Evolutionary conservation across 2,113 vertebrate genomes (phyloP).

Genomic region (Anarhynchus alexandrinus): DNA sequence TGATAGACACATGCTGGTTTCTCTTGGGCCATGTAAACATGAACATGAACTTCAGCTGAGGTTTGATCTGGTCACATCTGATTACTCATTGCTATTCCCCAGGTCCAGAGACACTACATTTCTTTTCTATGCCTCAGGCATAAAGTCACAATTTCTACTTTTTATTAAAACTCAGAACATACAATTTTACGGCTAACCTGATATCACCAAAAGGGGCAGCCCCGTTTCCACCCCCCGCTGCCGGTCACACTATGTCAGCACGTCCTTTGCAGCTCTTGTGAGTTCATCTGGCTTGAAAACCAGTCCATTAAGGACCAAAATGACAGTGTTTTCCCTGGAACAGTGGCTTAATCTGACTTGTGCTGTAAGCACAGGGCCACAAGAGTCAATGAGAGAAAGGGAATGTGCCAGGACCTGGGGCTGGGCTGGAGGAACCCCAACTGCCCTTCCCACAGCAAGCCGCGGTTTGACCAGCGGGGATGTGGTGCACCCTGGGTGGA

Average conservation of each 20-base stretch:
- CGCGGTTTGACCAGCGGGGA: accelerated
- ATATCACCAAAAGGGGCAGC: background rate
- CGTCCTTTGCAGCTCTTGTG: background rate
- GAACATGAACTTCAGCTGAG: background rate
- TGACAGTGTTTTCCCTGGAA: background rate
- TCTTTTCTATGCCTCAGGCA: background rate
- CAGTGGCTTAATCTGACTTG: background rate
- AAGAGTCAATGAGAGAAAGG: background rate
- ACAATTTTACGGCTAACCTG: background rate
- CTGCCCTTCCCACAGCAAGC: background rate
- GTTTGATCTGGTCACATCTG: background rate
- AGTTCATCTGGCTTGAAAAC: background rate
- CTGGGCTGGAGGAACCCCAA: background rate
- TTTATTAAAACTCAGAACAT: background rate
- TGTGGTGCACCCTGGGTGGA: accelerated
- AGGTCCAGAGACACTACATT: background rate
- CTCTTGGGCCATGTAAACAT: background rate
- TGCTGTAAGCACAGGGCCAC: background rate
- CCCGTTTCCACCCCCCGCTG: accelerated
- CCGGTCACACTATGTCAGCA: background rate
- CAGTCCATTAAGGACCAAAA: background rate
- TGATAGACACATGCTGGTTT: background rate
- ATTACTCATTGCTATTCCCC: background rate
- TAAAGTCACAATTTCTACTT: background rate
- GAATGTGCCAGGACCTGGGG: accelerated